These are phyloP conservation scores for Borostomias antarcticus DNA, from an alignment of 2,797 vertebrate genomes.

Conservation along the genomic window DNA sequence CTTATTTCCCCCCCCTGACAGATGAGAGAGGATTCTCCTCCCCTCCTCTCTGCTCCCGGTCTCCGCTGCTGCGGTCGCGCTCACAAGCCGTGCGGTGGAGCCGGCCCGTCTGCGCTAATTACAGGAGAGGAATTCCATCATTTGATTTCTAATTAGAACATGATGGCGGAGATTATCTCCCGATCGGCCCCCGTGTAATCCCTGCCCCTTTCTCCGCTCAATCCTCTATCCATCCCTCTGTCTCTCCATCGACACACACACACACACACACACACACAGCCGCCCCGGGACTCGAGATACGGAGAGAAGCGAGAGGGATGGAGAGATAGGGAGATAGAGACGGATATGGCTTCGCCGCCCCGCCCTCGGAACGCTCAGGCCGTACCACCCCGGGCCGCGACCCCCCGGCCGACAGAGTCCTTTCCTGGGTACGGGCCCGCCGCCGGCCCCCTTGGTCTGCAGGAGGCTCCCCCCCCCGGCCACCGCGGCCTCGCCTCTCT, in stretches of 20 bases:
- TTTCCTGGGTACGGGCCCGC: conserved; percentile 7
- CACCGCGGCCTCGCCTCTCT: conserved; percentile 13
- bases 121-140: conserved; percentile 98
- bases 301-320: background rate
- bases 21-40: conserved; percentile 81
- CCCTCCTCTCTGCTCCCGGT: conserved; percentile 52
- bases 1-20: conserved; percentile 87
- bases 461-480: background rate
- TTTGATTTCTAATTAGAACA: conserved; percentile 99
- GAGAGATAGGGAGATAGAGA: background rate
- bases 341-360: background rate
- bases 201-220: conserved; percentile 79
- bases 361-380: background rate
- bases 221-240: conserved; percentile 20
- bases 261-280: too few species aligned
- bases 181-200: conserved; percentile 92
- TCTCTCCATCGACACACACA: conserved; percentile 7
- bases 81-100: conserved; percentile 93
- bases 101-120: conserved; percentile 98
- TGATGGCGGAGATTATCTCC: conserved; percentile 97
- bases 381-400: background rate
- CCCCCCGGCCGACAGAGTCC: background rate
- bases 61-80: conserved; percentile 95
- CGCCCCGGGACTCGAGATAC: conserved; percentile 3
- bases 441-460: conserved; percentile 1